Conservation (phyloP, 2,797 vertebrate species). For the Melanotaenia boesemani region DNA sequence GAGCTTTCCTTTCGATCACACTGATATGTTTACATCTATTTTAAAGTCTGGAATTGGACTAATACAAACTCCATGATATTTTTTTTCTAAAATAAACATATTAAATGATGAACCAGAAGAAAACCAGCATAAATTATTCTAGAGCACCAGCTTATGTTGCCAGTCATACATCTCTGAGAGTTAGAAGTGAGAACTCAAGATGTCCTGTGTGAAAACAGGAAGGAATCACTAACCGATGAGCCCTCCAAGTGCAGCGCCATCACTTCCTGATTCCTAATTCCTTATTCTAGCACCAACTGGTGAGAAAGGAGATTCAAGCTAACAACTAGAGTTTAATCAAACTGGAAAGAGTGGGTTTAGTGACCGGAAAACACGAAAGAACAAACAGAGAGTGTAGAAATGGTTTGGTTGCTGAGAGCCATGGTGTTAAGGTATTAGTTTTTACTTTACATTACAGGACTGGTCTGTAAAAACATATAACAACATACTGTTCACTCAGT, state of each 20-base stretch:
- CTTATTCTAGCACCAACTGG: constrained; percentile 44
- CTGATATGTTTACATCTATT: no score
- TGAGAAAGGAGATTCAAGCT: constrained; percentile 10
- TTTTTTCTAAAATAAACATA: not conserved
- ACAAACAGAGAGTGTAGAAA: not conserved
- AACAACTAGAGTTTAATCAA: not conserved
- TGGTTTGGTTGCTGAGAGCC: not conserved
- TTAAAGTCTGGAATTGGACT: no score
- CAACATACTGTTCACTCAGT: not conserved
- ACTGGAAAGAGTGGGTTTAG: not conserved
- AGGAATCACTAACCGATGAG: constrained; percentile 56
- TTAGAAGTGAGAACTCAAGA: constrained; percentile 59
- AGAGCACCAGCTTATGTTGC: not conserved
- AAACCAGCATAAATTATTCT: not conserved
- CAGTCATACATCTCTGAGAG: constrained; percentile 6
- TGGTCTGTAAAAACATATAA: no score
- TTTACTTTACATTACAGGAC: not conserved
- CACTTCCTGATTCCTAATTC: constrained; percentile 77
- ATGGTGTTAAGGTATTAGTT: not conserved
- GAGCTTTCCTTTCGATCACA: no score
- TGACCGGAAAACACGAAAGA: not conserved
- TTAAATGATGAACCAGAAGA: not conserved
- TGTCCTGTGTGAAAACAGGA: constrained; percentile 69
- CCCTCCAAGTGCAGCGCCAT: constrained; percentile 48
- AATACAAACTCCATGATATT: no score